Conservation (phyloP, 2,888 invertebrate species). For the Lithophane semibrunnea region DNA sequence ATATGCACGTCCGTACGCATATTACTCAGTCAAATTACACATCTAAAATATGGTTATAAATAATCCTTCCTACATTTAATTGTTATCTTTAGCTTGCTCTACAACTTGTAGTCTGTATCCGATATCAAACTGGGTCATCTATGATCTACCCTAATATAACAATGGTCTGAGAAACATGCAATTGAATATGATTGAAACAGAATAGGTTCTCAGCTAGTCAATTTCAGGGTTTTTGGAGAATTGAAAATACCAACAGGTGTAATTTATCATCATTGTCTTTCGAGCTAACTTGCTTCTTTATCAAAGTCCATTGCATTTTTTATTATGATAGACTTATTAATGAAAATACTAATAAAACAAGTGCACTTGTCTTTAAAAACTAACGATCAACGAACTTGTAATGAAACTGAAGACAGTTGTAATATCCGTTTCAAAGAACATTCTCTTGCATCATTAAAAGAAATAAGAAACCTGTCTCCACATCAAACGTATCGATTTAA, state of each 20-base stretch:
- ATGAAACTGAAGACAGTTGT: neutral
- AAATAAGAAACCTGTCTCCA: constrained; percentile 20
- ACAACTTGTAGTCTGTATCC: constrained; percentile 27
- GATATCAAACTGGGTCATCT: constrained; percentile 55
- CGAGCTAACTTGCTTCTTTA: neutral
- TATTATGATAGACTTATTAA: neutral
- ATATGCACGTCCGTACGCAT: constrained; percentile 6
- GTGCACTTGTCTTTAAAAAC: neutral
- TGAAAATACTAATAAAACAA: neutral
- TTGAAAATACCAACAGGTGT: constrained; percentile 4
- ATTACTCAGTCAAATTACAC: constrained; percentile 18
- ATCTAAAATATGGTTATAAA: constrained; percentile 14
- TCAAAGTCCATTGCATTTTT: neutral
- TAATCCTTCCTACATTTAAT: constrained; percentile 33
- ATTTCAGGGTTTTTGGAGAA: constrained; percentile 1
- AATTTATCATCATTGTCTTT: neutral
- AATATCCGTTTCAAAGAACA: neutral
- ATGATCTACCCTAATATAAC: constrained; percentile 38
- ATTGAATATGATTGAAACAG: constrained; percentile 38
- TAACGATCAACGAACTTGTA: neutral
- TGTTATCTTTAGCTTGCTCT: constrained; percentile 41
- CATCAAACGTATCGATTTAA: constrained; percentile 37
- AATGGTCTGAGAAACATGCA: constrained; percentile 49
- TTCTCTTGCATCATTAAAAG: neutral
- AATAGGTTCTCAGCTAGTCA: constrained; percentile 18